Evolutionary conservation across 2,113 vertebrate genomes (phyloP).

Genomic region (Barnardius zonarius): DNA sequence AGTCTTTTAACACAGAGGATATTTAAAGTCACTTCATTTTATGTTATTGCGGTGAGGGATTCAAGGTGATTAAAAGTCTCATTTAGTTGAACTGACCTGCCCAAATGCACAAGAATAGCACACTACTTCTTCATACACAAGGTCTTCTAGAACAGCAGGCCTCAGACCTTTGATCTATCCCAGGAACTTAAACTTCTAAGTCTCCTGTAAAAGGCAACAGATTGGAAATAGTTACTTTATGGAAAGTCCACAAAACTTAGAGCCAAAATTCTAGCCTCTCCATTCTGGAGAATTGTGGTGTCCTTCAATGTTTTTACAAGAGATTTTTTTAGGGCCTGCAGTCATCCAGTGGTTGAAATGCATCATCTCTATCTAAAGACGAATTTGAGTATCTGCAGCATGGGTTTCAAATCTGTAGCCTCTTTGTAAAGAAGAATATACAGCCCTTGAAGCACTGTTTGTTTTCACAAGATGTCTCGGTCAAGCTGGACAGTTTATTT

Average conservation of each 20-base stretch:
- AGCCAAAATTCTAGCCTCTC: not conserved
- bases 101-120: not conserved
- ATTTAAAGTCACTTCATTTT: not conserved
- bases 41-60: not conserved
- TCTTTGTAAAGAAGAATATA: not conserved
- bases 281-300: not conserved
- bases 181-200: not conserved
- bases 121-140: not conserved
- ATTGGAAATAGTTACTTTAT: not conserved
- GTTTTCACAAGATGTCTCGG: not conserved
- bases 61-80: not conserved
- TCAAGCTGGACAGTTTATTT: slow-evolving; percentile 8
- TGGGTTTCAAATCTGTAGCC: not conserved
- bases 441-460: not conserved
- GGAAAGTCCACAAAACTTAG: not conserved
- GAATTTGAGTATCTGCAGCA: not conserved
- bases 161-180: not conserved
- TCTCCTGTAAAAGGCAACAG: not conserved
- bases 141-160: not conserved
- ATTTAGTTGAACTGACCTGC: not conserved
- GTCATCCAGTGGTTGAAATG: not conserved
- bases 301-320: not conserved
- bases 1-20: not conserved
- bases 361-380: not conserved
- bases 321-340: not conserved